Evolutionary conservation across 2,888 invertebrate genomes (phyloP).

Genomic region (Andrena minutula): DNA sequence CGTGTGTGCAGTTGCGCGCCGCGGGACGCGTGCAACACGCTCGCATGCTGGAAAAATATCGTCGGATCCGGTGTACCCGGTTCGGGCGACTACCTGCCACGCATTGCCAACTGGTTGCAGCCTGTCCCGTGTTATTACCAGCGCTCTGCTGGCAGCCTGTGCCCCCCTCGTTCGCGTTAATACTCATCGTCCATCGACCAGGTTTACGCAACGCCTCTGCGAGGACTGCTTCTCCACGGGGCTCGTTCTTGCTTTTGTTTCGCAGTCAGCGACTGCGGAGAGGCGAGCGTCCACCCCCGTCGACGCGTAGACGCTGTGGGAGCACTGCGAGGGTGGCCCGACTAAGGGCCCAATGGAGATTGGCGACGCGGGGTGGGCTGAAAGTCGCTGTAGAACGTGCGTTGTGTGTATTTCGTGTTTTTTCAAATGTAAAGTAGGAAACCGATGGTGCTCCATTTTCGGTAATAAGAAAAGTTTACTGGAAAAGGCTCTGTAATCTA

Average conservation of each 20-base stretch:
- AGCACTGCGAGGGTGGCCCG: too few species aligned
- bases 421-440: too few species aligned
- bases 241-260: slow-evolving; percentile 22
- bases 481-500: too few species aligned
- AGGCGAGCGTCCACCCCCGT: neutral
- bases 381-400: too few species aligned
- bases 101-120: neutral
- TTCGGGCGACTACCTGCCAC: slow-evolving; percentile 33
- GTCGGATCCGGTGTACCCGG: slow-evolving; percentile 50
- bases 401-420: too few species aligned
- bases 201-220: slow-evolving; percentile 25
- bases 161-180: slow-evolving; percentile 12
- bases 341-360: too few species aligned
- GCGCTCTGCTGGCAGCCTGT: neutral
- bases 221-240: slow-evolving; percentile 1
- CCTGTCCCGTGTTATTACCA: neutral
- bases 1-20: neutral
- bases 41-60: slow-evolving; percentile 45
- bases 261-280: neutral
- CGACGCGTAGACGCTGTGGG: too few species aligned
- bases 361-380: too few species aligned
- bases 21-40: neutral
- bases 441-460: too few species aligned
- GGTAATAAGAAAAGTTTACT: too few species aligned
- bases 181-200: slow-evolving; percentile 23